Evolutionary conservation across 1,140 invertebrate genomes (phyloP).

Genomic region (Oryzaephilus surinamensis): DNA sequence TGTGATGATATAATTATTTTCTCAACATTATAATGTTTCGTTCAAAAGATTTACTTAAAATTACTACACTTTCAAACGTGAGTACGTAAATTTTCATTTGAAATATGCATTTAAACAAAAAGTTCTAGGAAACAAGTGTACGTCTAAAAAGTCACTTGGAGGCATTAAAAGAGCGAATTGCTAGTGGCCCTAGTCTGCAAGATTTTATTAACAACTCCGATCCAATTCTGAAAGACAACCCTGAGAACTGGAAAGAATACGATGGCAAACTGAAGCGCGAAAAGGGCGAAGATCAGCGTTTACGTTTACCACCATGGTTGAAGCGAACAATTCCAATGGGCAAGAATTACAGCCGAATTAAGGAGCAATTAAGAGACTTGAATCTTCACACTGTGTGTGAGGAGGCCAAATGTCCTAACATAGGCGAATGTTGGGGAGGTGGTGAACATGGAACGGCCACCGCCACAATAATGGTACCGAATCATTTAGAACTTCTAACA

Average conservation of each 20-base stretch:
- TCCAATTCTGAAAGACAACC: constrained; percentile 42
- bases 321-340: constrained; percentile 91
- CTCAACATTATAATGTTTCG: too few relatives aligned
- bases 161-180: constrained; percentile 42
- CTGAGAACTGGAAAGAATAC: constrained; percentile 52
- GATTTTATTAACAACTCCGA: constrained; percentile 47
- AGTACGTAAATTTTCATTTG: too few relatives aligned
- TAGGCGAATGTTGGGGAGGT: constrained; percentile 99
- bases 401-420: constrained; percentile 98
- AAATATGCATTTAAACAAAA: too few relatives aligned
- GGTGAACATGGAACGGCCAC: constrained; percentile 76
- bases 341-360: constrained; percentile 74
- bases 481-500: background rate
- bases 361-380: constrained; percentile 74
- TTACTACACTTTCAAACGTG: too few relatives aligned
- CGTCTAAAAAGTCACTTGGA: constrained; percentile 27
- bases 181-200: constrained; percentile 49
- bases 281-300: constrained; percentile 67
- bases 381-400: constrained; percentile 97
- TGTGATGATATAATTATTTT: too few relatives aligned
- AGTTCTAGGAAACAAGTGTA: too few relatives aligned
- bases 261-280: constrained; percentile 74
- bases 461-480: constrained; percentile 76
- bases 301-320: constrained; percentile 92
- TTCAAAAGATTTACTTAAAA: too few relatives aligned